phyloP scores from a whole-genome alignment of 2,888 invertebrate genomes.

The Deroplatys truncata region DNA sequence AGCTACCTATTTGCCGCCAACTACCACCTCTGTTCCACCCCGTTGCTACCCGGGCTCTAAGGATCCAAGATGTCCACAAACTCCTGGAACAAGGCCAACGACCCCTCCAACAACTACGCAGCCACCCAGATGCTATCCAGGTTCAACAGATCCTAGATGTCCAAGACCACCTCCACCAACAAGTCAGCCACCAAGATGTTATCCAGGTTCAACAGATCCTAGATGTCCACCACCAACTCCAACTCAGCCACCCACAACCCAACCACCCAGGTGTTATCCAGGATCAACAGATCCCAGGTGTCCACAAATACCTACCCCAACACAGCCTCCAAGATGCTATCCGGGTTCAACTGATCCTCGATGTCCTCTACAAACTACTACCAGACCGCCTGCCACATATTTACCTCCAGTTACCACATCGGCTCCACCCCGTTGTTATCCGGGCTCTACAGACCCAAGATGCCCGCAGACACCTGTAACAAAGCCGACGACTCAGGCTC shows the following conservation, averaged over 20 bases:
- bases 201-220: conserved; percentile 39
- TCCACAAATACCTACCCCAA: conserved; percentile 31
- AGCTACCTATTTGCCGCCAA: conserved; percentile 34
- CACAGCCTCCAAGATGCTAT: conserved; percentile 33
- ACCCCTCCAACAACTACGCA: conserved; percentile 18
- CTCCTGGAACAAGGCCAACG: conserved; percentile 27
- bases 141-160: conserved; percentile 33
- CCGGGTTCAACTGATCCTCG: conserved; percentile 36
- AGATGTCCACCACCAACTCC: conserved; percentile 30
- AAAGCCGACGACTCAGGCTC: conserved; percentile 33
- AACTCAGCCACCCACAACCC: conserved; percentile 15
- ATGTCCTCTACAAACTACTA: background rate
- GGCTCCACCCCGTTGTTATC: conserved; percentile 9
- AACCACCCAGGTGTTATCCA: conserved; percentile 24
- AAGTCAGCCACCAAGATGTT: conserved; percentile 36
- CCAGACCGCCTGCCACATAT: background rate
- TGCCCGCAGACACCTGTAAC: conserved; percentile 32
- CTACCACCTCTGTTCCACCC: conserved; percentile 33
- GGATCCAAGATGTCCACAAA: conserved; percentile 28
- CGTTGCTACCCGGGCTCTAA: conserved; percentile 33
- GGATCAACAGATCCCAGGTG: conserved; percentile 38
- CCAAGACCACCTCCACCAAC: conserved; percentile 33
- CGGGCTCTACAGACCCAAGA: conserved; percentile 30
- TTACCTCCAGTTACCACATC: conserved; percentile 1
- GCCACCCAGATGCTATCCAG: conserved; percentile 21